A percentile compares a stretch with the other conserved stretches of the same genome.
phyloP scores from a whole-genome alignment of 2,797 vertebrate genomes.

The Protonibea diacanthus region DNA sequence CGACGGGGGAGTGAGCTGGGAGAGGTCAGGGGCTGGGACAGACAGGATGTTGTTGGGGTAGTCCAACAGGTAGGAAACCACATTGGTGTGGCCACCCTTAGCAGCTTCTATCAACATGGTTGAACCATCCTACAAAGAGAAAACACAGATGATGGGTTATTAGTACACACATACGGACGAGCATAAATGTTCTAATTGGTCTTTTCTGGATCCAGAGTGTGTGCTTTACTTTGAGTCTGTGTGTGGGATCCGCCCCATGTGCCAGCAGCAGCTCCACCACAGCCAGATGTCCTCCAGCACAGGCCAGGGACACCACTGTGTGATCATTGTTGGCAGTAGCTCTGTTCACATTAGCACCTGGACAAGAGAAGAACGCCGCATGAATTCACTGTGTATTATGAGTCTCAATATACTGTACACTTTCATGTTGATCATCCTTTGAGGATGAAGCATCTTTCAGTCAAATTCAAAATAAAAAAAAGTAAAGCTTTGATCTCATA shows the following conservation, averaged over 20 bases:
- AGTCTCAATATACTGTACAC: not conserved
- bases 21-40: constrained; percentile 93
- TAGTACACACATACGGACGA: not conserved
- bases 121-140: constrained; percentile 92
- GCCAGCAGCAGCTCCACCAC: constrained; percentile 98
- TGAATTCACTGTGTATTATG: not conserved
- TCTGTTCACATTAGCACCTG: constrained; percentile 99
- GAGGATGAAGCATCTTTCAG: not conserved
- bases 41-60: constrained; percentile 98
- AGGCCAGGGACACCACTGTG: constrained; percentile 98
- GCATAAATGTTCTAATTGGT: not conserved
- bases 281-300: constrained; percentile 97
- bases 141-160: not conserved
- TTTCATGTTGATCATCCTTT: not conserved
- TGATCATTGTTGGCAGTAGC: constrained; percentile 99
- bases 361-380: constrained; percentile 25
- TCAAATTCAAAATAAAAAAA: too few relatives aligned
- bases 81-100: constrained; percentile 99
- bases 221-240: constrained; percentile 95
- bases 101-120: constrained; percentile 99
- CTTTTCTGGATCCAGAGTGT: not conserved
- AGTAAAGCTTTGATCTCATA: not conserved
- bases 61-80: constrained; percentile 99
- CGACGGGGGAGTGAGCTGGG: constrained; percentile 95
- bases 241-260: constrained; percentile 97